Conservation (phyloP, 2,888 invertebrate genomes). For the Flabesymbios commensalis region DNA sequence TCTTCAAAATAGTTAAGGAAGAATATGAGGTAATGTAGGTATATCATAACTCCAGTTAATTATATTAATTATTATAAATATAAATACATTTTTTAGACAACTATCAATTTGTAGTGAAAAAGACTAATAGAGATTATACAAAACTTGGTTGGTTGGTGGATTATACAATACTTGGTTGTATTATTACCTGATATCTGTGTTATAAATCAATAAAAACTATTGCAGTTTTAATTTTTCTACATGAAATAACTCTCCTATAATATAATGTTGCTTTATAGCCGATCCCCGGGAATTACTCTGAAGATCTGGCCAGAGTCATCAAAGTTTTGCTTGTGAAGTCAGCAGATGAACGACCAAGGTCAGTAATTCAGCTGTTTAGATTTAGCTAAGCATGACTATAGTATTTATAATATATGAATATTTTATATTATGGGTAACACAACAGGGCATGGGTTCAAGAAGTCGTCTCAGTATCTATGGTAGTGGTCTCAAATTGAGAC, state of each 20-base stretch:
- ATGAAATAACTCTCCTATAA: neutral
- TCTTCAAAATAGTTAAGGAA: conserved; percentile 56
- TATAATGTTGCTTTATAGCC: conserved; percentile 36
- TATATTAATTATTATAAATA: neutral
- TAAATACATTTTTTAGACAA: neutral
- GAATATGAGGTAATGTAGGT: conserved; percentile 45
- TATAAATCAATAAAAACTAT: no score
- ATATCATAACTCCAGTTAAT: neutral
- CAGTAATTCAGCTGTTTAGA: conserved; percentile 8
- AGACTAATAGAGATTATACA: neutral
- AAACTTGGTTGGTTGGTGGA: neutral
- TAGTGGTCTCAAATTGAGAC: no score
- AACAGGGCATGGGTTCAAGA: no score
- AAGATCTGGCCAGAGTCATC: conserved; percentile 43
- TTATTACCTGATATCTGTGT: no score
- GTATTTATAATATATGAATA: no score
- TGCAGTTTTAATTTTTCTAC: neutral
- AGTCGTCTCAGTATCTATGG: no score
- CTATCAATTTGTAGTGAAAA: neutral
- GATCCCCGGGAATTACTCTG: conserved; percentile 46
- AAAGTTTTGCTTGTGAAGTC: conserved; percentile 42
- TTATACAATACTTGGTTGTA: neutral
- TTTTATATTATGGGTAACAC: no score
- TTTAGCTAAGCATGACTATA: no score
- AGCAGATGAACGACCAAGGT: conserved; percentile 57